Evolutionary conservation across 2,797 vertebrate genomes (phyloP).

Genomic region (Brachymystax lenok): DNA sequence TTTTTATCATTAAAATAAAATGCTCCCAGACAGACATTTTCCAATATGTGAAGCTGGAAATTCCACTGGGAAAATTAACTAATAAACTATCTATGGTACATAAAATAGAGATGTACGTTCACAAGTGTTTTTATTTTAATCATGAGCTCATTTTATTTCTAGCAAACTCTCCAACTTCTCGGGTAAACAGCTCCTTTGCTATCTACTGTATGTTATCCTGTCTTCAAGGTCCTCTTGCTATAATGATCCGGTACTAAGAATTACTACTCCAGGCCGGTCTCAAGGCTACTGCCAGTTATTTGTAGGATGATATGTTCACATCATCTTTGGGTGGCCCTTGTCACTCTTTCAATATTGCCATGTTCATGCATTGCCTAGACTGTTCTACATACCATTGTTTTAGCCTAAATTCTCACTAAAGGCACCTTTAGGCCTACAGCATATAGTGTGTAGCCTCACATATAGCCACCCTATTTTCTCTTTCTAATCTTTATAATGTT

Average conservation of each 20-base stretch:
- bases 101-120: not conserved
- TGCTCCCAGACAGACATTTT: constrained; percentile 5
- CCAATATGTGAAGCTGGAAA: not conserved
- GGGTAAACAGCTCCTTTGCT: not conserved
- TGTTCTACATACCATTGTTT: too few species aligned
- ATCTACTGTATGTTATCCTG: not conserved
- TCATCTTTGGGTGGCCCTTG: too few species aligned
- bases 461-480: too few species aligned
- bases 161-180: not conserved
- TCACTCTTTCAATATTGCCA: too few species aligned
- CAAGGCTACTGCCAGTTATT: not conserved
- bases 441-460: too few species aligned
- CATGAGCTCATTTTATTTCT: not conserved
- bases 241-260: too few species aligned
- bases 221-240: not conserved
- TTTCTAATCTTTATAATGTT: too few species aligned
- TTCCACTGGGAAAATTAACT: not conserved
- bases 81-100: not conserved
- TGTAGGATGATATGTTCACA: not conserved
- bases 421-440: too few species aligned
- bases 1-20: not conserved
- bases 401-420: too few species aligned
- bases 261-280: not conserved
- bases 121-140: not conserved
- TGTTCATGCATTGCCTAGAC: too few species aligned